Conservation (phyloP, 2,113 vertebrate species). For the Nannospalax galili region DNA sequence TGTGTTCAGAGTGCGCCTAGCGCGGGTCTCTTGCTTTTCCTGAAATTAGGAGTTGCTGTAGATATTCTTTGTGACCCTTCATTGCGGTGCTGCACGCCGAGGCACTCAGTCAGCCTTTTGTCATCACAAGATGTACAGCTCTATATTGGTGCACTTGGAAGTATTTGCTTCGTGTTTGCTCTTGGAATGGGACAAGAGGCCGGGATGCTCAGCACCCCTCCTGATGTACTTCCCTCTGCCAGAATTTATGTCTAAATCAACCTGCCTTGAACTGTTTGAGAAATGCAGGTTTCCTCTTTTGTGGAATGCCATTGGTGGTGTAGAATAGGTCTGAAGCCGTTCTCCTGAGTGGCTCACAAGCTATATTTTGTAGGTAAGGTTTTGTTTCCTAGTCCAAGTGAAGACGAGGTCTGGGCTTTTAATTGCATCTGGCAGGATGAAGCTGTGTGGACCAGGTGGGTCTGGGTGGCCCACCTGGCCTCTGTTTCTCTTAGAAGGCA, state of each 20-base stretch:
- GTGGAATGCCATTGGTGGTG: neutral
- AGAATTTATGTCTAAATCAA: slow-evolving; percentile 18
- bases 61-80: neutral
- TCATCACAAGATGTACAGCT: neutral
- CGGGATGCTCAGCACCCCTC: neutral
- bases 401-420: neutral
- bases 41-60: neutral
- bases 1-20: neutral
- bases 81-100: neutral
- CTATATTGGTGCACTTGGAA: neutral
- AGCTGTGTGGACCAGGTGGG: neutral
- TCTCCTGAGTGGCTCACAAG: neutral
- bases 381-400: neutral
- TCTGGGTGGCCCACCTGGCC: neutral
- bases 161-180: neutral
- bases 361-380: neutral
- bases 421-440: neutral
- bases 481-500: neutral
- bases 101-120: neutral
- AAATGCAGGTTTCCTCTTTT: neutral
- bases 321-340: neutral
- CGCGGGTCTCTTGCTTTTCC: neutral
- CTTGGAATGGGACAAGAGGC: neutral
- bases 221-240: neutral
- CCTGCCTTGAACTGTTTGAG: slow-evolving; percentile 23